A percentile compares a stretch with the other conserved stretches of the same genome.
Evolutionary conservation across 2,888 invertebrate species (phyloP).

Genomic region (Sinentomon sp.): DNA sequence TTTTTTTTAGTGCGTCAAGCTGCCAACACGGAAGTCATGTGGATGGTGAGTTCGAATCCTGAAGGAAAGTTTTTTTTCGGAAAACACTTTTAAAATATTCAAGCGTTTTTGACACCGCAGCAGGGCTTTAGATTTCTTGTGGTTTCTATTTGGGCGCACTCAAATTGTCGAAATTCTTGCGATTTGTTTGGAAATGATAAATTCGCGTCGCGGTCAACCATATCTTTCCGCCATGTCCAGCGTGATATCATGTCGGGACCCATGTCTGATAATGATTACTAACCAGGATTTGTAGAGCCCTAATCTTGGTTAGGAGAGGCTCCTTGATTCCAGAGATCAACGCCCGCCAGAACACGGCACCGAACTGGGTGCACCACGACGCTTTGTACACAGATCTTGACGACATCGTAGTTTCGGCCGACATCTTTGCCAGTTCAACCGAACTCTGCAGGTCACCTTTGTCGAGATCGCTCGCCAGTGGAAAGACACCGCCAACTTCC

Average conservation of each 20-base stretch:
- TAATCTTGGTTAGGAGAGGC: constrained; percentile 63
- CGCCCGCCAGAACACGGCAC: constrained; percentile 67
- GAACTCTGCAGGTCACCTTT: neutral
- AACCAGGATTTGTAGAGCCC: constrained; percentile 65
- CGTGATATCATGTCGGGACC: neutral
- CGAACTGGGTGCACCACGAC: constrained; percentile 62
- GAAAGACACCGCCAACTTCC: too few species aligned
- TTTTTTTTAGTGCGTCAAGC: too few species aligned
- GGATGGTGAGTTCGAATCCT: too few species aligned
- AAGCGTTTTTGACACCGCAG: too few species aligned
- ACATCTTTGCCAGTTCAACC: neutral
- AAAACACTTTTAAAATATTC: too few species aligned
- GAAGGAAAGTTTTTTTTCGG: too few species aligned
- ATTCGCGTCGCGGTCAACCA: neutral
- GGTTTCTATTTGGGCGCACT: too few species aligned
- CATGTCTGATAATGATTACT: constrained; percentile 20
- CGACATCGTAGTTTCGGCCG: neutral
- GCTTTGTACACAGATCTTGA: constrained; percentile 40
- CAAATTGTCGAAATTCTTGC: too few species aligned
- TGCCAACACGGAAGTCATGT: too few species aligned
- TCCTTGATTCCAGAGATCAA: constrained; percentile 70
- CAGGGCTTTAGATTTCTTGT: too few species aligned
- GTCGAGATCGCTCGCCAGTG: too few species aligned
- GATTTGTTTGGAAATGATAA: neutral
- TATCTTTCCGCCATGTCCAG: neutral